phyloP scores from a whole-genome alignment of 1,140 invertebrate genomes.

The Harpegnathos saltator region DNA sequence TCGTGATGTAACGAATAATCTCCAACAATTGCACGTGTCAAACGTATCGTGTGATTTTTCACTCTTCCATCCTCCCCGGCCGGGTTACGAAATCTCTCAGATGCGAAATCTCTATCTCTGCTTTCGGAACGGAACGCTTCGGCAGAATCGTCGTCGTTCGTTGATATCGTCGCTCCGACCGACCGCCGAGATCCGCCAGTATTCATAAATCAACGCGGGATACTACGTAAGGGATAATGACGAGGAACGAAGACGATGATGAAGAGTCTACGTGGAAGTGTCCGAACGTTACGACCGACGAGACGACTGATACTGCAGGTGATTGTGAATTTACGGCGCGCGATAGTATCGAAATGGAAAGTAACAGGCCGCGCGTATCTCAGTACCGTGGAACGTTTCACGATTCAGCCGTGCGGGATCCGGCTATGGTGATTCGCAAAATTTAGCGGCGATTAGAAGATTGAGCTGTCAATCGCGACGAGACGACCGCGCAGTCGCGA shows the following conservation, averaged over 20 bases:
- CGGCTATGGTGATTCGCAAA: neutral
- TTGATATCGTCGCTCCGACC: conserved; percentile 21
- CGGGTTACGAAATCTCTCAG: neutral
- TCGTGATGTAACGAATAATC: too few species aligned
- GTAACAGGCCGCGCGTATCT: conserved; percentile 22
- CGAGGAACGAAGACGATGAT: conserved; percentile 44
- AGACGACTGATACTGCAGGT: conserved; percentile 39
- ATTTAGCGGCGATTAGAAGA: conserved; percentile 25
- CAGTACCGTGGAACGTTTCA: conserved; percentile 22
- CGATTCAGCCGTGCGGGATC: neutral
- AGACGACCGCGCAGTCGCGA: neutral
- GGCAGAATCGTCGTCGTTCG: conserved; percentile 7
- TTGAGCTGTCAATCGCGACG: conserved; percentile 11
- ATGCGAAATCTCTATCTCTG: neutral
- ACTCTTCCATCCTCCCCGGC: neutral
- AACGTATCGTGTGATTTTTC: neutral
- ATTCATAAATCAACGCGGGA: conserved; percentile 41
- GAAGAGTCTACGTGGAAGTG: conserved; percentile 30
- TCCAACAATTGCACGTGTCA: too few species aligned
- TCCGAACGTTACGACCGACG: conserved; percentile 16
- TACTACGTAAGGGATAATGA: conserved; percentile 43
- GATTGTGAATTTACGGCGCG: conserved; percentile 31
- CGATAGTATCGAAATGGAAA: conserved; percentile 53
- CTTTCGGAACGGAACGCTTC: conserved; percentile 9
- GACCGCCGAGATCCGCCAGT: neutral